phyloP scores from a whole-genome alignment of 2,113 vertebrate genomes.

The Sceloporus tristichus region DNA sequence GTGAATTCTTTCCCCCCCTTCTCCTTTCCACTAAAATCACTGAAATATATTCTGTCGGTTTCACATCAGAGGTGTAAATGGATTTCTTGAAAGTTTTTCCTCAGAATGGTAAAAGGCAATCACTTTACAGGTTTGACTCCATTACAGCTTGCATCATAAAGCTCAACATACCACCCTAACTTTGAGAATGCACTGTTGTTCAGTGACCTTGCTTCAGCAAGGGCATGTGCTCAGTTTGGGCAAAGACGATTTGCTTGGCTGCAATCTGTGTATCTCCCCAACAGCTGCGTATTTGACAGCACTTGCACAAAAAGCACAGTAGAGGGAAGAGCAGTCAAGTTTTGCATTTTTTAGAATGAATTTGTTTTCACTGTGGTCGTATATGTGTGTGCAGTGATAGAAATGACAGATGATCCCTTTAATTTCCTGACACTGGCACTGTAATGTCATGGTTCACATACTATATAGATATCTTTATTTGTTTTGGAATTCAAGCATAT shows the following conservation, averaged over 20 bases:
- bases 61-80: slow-evolving; percentile 83
- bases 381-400: background rate
- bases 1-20: slow-evolving; percentile 49
- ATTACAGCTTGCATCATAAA: slow-evolving; percentile 68
- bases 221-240: slow-evolving; percentile 60
- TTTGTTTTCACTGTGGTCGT: slow-evolving; percentile 33
- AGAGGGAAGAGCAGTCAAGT: slow-evolving; percentile 26
- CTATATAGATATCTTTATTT: background rate
- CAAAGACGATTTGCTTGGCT: slow-evolving; percentile 61
- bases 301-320: slow-evolving; percentile 61
- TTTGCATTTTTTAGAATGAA: slow-evolving; percentile 23
- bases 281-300: slow-evolving; percentile 47
- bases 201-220: slow-evolving; percentile 76
- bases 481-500: slow-evolving; percentile 5
- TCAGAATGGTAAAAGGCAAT: slow-evolving; percentile 65
- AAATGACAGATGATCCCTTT: slow-evolving; percentile 33
- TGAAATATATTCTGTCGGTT: slow-evolving; percentile 76
- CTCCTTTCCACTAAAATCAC: slow-evolving; percentile 67
- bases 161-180: slow-evolving; percentile 63
- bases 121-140: slow-evolving; percentile 77
- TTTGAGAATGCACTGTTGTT: slow-evolving; percentile 67
- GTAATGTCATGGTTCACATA: slow-evolving; percentile 33
- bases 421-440: slow-evolving; percentile 32
- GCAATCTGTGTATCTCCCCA: slow-evolving; percentile 60
- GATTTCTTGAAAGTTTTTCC: slow-evolving; percentile 81